Percentiles rank a stretch among this genome's conserved stretches.
Conservation (phyloP, 2,113 vertebrate species). For the Megalops atlanticus region DNA sequence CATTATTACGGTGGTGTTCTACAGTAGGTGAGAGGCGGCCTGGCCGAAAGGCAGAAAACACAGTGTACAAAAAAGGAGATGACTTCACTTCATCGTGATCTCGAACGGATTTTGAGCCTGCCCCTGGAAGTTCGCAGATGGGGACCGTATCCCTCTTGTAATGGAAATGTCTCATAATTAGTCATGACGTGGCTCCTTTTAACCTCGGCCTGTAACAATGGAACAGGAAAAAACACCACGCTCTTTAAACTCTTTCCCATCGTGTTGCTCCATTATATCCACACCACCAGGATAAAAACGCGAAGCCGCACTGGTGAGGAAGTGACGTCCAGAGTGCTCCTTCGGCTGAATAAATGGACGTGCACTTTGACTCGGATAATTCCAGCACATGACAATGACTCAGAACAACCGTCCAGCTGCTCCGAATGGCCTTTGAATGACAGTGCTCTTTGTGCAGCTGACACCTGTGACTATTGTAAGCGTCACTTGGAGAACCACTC, state of each 20-base stretch:
- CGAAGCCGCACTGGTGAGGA: background rate
- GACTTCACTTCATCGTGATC: background rate
- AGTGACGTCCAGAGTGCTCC: background rate
- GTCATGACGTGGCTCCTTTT: background rate
- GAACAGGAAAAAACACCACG: conserved; percentile 12
- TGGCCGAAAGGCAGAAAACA: background rate
- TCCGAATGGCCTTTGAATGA: background rate
- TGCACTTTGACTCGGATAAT: background rate
- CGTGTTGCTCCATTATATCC: background rate
- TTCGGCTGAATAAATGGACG: background rate
- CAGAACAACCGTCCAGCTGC: background rate
- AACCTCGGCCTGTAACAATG: background rate
- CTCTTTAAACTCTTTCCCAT: conserved; percentile 16
- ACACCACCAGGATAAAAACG: background rate
- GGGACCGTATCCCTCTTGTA: background rate
- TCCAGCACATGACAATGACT: background rate
- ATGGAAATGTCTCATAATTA: background rate
- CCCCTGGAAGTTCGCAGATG: background rate
- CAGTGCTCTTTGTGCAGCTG: background rate
- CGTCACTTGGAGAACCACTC: background rate
- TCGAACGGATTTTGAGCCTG: background rate
- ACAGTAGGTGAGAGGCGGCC: background rate
- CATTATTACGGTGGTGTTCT: background rate
- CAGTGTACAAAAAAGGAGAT: background rate
- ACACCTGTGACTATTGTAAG: background rate